These are phyloP conservation scores for Prionailurus viverrinus DNA, from an alignment of 2,113 vertebrate species.

Conservation along the genomic window DNA sequence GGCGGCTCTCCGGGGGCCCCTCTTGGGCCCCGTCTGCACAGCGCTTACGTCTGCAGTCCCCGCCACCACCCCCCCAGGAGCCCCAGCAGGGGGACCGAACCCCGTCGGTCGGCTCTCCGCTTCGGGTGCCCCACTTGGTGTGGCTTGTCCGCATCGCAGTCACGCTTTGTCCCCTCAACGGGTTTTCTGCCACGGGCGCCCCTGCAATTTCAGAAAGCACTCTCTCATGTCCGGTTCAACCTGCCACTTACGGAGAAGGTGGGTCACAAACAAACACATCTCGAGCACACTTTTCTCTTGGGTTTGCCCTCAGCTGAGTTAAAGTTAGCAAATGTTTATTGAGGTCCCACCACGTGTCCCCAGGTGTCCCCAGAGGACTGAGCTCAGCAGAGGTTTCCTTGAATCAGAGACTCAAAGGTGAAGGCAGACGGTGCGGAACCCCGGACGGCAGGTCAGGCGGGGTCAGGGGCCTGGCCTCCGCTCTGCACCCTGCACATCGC, in stretches of 20 bases:
- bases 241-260: accelerated
- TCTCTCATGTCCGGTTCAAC: background rate
- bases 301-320: background rate
- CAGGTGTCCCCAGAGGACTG: background rate
- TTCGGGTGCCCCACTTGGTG: accelerated
- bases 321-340: background rate
- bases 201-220: accelerated
- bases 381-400: accelerated
- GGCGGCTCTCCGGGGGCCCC: accelerated
- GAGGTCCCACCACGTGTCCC: background rate
- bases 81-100: too few relatives aligned
- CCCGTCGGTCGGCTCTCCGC: accelerated
- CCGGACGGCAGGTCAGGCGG: accelerated
- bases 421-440: accelerated
- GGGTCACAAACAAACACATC: background rate
- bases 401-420: accelerated
- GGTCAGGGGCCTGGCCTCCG: accelerated
- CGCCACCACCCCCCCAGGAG: background rate
- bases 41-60: too few relatives aligned
- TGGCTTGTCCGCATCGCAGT: accelerated
- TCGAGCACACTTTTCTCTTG: background rate
- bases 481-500: accelerated
- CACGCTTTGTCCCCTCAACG: background rate
- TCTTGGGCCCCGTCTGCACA: too few relatives aligned
- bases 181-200: background rate